Evolutionary conservation across 2,113 vertebrate genomes (phyloP).

Genomic region (Lepisosteus osseus): DNA sequence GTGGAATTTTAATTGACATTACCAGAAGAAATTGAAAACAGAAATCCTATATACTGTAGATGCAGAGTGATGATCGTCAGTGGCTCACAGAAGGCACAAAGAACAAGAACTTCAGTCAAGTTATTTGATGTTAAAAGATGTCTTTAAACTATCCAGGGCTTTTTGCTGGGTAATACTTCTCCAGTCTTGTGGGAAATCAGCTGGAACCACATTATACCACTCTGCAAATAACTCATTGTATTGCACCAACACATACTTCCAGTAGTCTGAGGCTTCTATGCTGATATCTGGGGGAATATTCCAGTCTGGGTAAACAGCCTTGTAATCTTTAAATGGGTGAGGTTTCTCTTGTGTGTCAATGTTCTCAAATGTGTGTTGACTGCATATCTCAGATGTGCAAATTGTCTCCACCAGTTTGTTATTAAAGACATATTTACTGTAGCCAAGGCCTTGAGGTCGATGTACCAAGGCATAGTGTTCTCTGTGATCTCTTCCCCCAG

Average conservation of each 20-base stretch:
- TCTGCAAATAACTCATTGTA: constrained; percentile 51
- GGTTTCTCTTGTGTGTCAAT: fast-evolving
- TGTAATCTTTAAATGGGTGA: constrained; percentile 43
- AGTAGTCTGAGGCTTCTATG: constrained; percentile 47
- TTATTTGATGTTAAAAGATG: constrained; percentile 27
- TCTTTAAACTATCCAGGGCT: constrained; percentile 45
- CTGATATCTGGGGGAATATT: constrained; percentile 43
- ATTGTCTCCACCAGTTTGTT: constrained; percentile 25
- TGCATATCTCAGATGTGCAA: constrained; percentile 40
- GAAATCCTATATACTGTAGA: too few species aligned
- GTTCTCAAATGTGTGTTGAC: fast-evolving
- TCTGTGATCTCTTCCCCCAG: constrained; percentile 40
- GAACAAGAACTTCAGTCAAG: too few species aligned
- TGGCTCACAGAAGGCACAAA: too few species aligned
- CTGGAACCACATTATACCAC: constrained; percentile 26
- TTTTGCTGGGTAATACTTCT: constrained; percentile 43
- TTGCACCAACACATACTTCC: constrained; percentile 59
- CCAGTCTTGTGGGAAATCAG: constrained; percentile 50
- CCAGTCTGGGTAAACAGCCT: constrained; percentile 43
- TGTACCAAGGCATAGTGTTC: constrained; percentile 50
- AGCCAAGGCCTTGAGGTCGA: constrained; percentile 49
- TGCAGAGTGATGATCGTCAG: too few species aligned
- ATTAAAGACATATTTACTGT: fast-evolving
- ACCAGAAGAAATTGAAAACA: too few species aligned
- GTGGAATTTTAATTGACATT: too few species aligned